Percentiles rank a stretch among this genome's conserved stretches.
Evolutionary conservation across 2,113 vertebrate genomes (phyloP).

Genomic region (Sylvietta virens): DNA sequence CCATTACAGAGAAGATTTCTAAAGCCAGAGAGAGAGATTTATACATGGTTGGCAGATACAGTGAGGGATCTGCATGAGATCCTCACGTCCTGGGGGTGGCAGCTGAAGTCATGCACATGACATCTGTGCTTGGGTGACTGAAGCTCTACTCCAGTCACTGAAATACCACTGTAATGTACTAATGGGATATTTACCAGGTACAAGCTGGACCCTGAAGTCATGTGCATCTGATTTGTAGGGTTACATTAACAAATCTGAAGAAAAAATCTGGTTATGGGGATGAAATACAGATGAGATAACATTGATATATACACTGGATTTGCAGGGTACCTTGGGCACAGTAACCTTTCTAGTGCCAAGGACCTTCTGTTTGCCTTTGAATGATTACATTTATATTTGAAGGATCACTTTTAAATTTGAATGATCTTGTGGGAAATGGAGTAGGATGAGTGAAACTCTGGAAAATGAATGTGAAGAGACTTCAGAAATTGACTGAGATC

Average conservation of each 20-base stretch:
- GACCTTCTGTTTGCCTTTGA: not conserved
- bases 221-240: not conserved
- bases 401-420: not conserved
- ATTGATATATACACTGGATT: not conserved
- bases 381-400: not conserved
- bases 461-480: not conserved
- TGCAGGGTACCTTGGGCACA: not conserved
- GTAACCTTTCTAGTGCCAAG: not conserved
- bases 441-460: not conserved
- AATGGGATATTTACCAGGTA: not conserved
- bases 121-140: not conserved
- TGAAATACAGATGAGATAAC: not conserved
- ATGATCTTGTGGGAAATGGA: not conserved
- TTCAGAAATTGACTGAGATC: not conserved
- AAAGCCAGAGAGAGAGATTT: not conserved
- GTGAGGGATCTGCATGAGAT: not conserved
- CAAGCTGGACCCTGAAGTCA: not conserved
- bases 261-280: not conserved
- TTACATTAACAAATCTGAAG: not conserved
- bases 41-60: not conserved
- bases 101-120: not conserved
- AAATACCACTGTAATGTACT: not conserved
- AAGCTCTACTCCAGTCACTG: not conserved
- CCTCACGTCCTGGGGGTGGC: rapidly evolving
- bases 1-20: not conserved